phyloP scores from a whole-genome alignment of 2,888 invertebrate genomes.

The Agrochola lota region DNA sequence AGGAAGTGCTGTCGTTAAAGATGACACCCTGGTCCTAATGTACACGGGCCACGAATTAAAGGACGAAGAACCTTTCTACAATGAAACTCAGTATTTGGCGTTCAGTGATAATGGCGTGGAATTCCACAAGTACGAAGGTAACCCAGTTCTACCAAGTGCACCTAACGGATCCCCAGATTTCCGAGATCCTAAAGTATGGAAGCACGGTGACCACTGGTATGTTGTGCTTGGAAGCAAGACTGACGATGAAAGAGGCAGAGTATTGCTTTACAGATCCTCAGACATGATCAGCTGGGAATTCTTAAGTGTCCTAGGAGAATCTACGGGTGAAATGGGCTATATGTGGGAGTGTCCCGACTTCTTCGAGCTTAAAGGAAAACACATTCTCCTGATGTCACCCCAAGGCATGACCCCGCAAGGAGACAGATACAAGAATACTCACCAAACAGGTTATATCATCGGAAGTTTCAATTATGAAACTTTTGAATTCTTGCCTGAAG shows the following conservation, averaged over 20 bases:
- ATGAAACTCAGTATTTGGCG: constrained; percentile 85
- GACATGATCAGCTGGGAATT: constrained; percentile 85
- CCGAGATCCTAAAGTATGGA: constrained; percentile 89
- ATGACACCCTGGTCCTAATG: constrained; percentile 80
- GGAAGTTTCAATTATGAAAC: constrained; percentile 85
- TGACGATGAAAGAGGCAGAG: constrained; percentile 78
- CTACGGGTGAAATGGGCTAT: constrained; percentile 81
- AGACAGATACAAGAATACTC: constrained; percentile 83
- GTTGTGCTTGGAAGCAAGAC: constrained; percentile 85
- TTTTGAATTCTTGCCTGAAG: constrained; percentile 80
- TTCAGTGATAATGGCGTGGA: constrained; percentile 83
- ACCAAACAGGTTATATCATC: constrained; percentile 86
- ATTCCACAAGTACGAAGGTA: constrained; percentile 83
- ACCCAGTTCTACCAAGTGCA: constrained; percentile 81
- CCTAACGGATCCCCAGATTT: constrained; percentile 85
- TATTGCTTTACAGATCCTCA: constrained; percentile 83
- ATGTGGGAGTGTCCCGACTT: constrained; percentile 91
- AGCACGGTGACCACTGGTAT: constrained; percentile 83
- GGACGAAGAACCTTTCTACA: constrained; percentile 76
- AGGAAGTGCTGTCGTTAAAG: constrained; percentile 85
- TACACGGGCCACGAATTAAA: constrained; percentile 80
- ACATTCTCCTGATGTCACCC: constrained; percentile 85
- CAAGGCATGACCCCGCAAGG: constrained; percentile 84
- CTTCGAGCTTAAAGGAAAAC: constrained; percentile 85
- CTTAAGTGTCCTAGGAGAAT: constrained; percentile 81